Conservation (phyloP, 2,113 vertebrate species). For the Barbus barbus region DNA sequence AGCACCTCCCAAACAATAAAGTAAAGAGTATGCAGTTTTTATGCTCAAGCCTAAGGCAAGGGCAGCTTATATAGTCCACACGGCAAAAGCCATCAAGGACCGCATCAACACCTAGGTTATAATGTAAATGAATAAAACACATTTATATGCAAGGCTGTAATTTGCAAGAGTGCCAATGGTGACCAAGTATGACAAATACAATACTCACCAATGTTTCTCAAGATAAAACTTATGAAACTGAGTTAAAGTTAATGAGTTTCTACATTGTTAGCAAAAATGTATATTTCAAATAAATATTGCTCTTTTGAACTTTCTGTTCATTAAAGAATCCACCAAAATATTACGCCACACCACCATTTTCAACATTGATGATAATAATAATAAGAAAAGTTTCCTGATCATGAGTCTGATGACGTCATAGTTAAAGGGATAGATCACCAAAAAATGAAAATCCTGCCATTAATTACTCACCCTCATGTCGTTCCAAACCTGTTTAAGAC, state of each 20-base stretch:
- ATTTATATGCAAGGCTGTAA: slow-evolving; percentile 33
- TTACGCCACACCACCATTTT: neutral
- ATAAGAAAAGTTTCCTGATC: neutral
- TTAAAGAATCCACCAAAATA: neutral
- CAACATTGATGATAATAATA: neutral
- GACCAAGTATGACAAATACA: neutral
- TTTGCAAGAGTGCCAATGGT: neutral
- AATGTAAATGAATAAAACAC: too few relatives aligned
- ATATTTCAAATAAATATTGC: neutral
- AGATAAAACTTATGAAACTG: neutral
- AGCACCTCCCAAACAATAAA: slow-evolving; percentile 14
- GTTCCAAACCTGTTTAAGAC: too few relatives aligned
- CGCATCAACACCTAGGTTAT: slow-evolving; percentile 17
- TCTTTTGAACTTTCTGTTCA: too few relatives aligned
- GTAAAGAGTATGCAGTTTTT: slow-evolving; percentile 32
- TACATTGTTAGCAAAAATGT: neutral
- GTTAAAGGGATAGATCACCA: too few relatives aligned
- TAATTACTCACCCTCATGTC: too few relatives aligned
- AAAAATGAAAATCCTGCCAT: too few relatives aligned
- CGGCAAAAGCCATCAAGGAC: slow-evolving; percentile 43
- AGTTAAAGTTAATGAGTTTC: too few relatives aligned
- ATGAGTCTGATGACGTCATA: too few relatives aligned
- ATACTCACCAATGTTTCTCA: neutral
- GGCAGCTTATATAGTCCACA: slow-evolving; percentile 40
- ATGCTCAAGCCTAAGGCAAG: slow-evolving; percentile 50